Evolutionary conservation across 1,140 invertebrate genomes (phyloP), one percentile per base, ranked within the genome.

Genomic region (Listronotus oregonensis): DNA sequence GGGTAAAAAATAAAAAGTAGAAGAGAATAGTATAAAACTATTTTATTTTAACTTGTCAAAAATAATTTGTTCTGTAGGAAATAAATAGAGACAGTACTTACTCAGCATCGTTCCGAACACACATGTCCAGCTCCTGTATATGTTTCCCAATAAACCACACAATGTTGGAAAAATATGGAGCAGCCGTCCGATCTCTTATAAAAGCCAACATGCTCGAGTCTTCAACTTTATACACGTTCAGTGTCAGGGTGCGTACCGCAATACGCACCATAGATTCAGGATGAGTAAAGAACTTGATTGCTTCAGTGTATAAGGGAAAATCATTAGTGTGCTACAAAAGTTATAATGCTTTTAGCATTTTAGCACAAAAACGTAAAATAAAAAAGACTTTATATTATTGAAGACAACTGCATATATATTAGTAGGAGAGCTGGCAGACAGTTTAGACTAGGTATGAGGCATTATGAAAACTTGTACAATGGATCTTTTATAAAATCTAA

Each of bases 91-190:
- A 49, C 6, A 49, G 18, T 56, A 85, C 89, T 89, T 84, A 97
- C 94, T 97, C 94, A 55, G 92, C 91, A 82, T 96, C 94, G 77
- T 94, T 94, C 74, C 95, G 85, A 27, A 99, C 93, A 83, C 96
- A 99, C 5, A 87, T 87, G 80, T 99, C 96, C 51, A 99, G 81
- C 80, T 99, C 96, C 63, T 98, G 83, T 61, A 98, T 96, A 79
- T 99, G 96, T 82, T 96, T 97, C 51, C 96, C 97, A 77, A 99
- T 98, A 75, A 98, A 98, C 94, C 96, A 98, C n/a, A 98, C 96
- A 21, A 99, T 85, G 82, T 99, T 98, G 66, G 95, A 97, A 78
- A 99, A 99, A 82, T 99, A 99, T 9, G 96, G 95, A 18, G 94
- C 94, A 44, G 96, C 95, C 49, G 97, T 98, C 81, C 92, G 88